These are phyloP conservation scores for Varanus salvator DNA, from an alignment of 2,113 vertebrate species.

Conservation along the genomic window DNA sequence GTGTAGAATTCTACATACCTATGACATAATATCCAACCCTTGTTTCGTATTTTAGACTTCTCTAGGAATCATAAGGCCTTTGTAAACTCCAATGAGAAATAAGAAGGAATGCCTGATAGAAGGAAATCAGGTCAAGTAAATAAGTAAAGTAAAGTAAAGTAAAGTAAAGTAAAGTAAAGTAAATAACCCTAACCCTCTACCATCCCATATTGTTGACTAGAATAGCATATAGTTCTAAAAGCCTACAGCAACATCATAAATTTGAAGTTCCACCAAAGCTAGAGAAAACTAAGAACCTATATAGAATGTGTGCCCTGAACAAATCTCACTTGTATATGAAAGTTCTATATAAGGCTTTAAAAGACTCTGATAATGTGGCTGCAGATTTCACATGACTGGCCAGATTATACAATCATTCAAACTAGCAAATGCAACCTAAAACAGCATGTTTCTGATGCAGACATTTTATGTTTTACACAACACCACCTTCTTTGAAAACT, in stretches of 20 bases:
- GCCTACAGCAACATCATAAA: not conserved
- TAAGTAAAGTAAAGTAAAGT: no score
- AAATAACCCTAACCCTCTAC: not conserved
- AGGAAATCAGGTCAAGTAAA: not conserved
- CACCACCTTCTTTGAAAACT: not conserved
- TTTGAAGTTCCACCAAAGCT: not conserved
- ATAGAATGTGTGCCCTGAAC: not conserved
- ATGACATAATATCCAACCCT: not conserved
- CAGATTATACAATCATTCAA: not conserved
- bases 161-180: no score
- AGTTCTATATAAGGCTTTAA: not conserved
- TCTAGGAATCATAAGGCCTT: not conserved
- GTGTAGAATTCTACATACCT: not conserved
- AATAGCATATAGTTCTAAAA: not conserved
- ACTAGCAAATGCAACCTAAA: not conserved
- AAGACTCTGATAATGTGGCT: no score
- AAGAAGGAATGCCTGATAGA: not conserved
- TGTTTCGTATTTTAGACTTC: not conserved
- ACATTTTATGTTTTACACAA: not conserved
- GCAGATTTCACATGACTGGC: not conserved
- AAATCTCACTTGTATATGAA: not conserved
- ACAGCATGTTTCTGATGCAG: not conserved
- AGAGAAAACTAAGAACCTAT: not conserved
- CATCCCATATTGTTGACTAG: not conserved
- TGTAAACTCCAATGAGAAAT: not conserved